Percentiles rank a stretch among this genome's conserved stretches.
phyloP scores from a whole-genome alignment of 2,888 invertebrate species.

The Monopis laevigella region DNA sequence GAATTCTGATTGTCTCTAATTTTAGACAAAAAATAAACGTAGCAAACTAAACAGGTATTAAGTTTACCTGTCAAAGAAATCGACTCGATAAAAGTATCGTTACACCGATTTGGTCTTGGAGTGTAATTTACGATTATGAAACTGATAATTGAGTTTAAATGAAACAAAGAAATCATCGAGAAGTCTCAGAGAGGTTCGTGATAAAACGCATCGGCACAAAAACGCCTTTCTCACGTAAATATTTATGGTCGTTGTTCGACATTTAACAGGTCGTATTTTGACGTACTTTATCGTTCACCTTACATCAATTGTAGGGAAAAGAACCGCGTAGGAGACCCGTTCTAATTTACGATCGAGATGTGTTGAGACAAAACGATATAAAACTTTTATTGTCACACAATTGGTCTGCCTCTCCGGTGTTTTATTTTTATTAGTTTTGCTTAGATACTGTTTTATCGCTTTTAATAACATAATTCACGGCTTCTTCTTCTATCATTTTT shows the following conservation, averaged over 20 bases:
- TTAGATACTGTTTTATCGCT: conserved; percentile 9
- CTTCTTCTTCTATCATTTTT: neutral
- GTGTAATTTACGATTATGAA: conserved; percentile 9
- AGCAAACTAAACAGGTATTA: conserved; percentile 5
- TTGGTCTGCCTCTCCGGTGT: conserved; percentile 12
- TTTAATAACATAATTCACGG: conserved; percentile 6
- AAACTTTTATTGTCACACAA: conserved; percentile 18
- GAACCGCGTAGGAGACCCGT: conserved; percentile 11
- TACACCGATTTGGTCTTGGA: conserved; percentile 1
- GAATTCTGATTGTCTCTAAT: conserved; percentile 9
- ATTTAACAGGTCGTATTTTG: conserved; percentile 47
- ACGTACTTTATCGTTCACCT: conserved; percentile 34
- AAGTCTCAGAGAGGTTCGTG: conserved; percentile 20
- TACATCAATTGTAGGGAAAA: conserved; percentile 24
- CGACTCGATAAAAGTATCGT: conserved; percentile 6
- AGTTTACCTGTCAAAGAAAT: conserved; percentile 1
- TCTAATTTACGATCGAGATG: conserved; percentile 16
- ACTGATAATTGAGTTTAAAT: conserved; percentile 17
- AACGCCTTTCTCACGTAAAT: conserved; percentile 22
- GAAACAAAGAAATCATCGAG: conserved; percentile 19
- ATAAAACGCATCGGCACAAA: conserved; percentile 22
- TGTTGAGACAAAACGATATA: conserved; percentile 16
- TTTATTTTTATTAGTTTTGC: conserved; percentile 10
- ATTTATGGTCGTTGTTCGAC: conserved; percentile 37
- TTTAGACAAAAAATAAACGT: conserved; percentile 4